These are phyloP conservation scores for Protosalanx chinensis DNA, from an alignment of 2,797 vertebrate species.

Conservation along the genomic window DNA sequence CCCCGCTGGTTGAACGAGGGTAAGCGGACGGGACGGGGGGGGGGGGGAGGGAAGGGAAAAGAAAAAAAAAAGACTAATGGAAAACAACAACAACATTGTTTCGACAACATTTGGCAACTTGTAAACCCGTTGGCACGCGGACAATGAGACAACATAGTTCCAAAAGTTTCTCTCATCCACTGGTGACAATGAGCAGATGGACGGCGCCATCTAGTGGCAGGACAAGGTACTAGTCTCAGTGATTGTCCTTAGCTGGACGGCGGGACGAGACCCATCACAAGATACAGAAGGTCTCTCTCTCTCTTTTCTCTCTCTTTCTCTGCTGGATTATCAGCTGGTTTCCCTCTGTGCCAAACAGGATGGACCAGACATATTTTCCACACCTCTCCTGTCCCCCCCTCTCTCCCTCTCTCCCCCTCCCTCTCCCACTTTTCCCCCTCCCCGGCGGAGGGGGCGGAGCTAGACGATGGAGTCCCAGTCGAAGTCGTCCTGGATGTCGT, in stretches of 20 bases:
- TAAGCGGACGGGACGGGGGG: too few relatives aligned
- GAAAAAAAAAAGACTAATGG: constrained; percentile 40
- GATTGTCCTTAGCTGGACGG: constrained; percentile 79
- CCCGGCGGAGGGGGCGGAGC: constrained; percentile 33
- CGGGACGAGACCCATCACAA: constrained; percentile 32
- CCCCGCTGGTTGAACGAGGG: background rate
- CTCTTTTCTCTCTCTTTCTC: constrained; percentile 43
- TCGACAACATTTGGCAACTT: constrained; percentile 63
- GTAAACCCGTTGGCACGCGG: constrained; percentile 61
- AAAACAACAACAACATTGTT: constrained; percentile 46
- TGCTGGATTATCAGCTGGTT: constrained; percentile 70
- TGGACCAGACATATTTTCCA: constrained; percentile 27
- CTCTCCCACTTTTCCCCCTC: constrained; percentile 10
- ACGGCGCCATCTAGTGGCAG: constrained; percentile 52
- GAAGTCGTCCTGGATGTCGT: constrained; percentile 87
- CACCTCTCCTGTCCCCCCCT: constrained; percentile 30
- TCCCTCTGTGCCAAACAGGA: constrained; percentile 51
- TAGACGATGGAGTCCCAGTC: constrained; percentile 89
- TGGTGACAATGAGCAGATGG: constrained; percentile 46
- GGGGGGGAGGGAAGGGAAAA: background rate
- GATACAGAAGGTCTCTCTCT: constrained; percentile 34
- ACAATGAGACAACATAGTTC: constrained; percentile 46
- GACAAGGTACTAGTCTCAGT: constrained; percentile 60
- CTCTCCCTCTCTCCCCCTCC: background rate
- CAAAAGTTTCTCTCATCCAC: constrained; percentile 31